phyloP scores from a whole-genome alignment of 2,797 vertebrate genomes.

The Natrix natrix region DNA sequence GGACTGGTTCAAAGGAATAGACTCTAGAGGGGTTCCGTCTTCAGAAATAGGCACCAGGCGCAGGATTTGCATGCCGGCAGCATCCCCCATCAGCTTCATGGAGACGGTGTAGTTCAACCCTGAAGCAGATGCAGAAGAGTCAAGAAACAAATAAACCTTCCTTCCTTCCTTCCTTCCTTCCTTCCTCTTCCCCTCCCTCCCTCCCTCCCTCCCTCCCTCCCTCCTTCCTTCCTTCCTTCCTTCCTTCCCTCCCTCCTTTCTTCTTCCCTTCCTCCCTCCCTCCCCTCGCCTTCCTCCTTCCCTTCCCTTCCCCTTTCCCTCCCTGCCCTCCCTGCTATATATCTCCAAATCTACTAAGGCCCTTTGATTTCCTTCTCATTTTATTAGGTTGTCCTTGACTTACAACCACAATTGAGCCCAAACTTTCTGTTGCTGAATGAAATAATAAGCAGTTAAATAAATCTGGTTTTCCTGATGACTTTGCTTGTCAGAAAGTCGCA shows the following conservation, averaged over 20 bases:
- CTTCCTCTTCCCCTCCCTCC: too few relatives aligned
- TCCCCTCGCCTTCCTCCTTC: too few relatives aligned
- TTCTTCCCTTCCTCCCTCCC: too few relatives aligned
- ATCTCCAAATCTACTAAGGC: background rate
- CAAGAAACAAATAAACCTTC: background rate
- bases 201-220: accelerated
- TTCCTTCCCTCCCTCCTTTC: background rate
- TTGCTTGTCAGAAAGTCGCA: background rate
- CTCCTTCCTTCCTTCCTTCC: background rate
- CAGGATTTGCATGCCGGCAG: background rate
- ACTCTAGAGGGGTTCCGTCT: background rate
- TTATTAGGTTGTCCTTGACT: background rate
- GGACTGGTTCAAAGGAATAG: background rate
- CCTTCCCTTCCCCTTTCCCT: background rate
- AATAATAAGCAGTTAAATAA: background rate
- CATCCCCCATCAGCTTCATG: background rate
- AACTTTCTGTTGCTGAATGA: background rate
- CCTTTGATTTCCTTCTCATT: background rate
- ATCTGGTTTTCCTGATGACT: background rate
- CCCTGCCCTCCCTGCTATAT: background rate
- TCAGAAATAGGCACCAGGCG: background rate
- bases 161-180: background rate
- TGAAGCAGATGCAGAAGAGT: background rate
- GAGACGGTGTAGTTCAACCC: background rate
- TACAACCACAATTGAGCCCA: background rate